Base-by-base conservation (phyloP, 2,797 vertebrate species). In the Cossypha heuglini region DNA sequence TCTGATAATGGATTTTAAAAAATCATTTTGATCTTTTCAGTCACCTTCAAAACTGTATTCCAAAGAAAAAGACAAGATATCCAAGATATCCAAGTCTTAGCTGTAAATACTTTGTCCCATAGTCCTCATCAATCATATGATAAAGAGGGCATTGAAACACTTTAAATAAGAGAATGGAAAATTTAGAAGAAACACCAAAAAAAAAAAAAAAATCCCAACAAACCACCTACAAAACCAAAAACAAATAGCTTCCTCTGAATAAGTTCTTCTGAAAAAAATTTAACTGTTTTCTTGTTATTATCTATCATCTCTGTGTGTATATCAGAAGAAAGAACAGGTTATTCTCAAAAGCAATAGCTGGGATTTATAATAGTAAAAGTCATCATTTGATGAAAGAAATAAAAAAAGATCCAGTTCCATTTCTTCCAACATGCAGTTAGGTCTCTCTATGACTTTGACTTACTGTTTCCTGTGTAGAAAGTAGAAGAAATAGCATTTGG, bases 231-330 rank as follows among this genome's bases (percentile, higher is more conserved):
- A 62, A 42, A 80, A 20, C 1, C 1, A 38, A 66, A 76, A 62
- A 68, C 49, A 46, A 46, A 22, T 22, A 24, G 16, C 18, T 81
- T 59, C 49, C 22, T 68, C 26, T 10, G 10, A 6, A 40, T 62
- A 84, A 49, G 20, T 51, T 59, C 9, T 75, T 42, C 40, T 48
- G 31, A 72, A 69, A 82, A 79, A 63, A 33, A 38, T 2, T 5
- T 6, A 48, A 49, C 3, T 14, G 10, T 35, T 74, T 48, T 61
- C 13, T 71, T 19, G 13, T 68, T 58, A 81, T 26, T 40, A 18
- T 38, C 15, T 61, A 43, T 80, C 2, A 68, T 40, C 3, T 55
- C 18, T 63, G 3, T 0, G 1, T 14, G 2, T 4, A 37, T 16
- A 40, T 71, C 57, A 69, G 21, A 75, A 74, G 38, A 69, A 76